Base-by-base conservation (phyloP, 2,797 vertebrate species). In the Microtus agrestis region DNA sequence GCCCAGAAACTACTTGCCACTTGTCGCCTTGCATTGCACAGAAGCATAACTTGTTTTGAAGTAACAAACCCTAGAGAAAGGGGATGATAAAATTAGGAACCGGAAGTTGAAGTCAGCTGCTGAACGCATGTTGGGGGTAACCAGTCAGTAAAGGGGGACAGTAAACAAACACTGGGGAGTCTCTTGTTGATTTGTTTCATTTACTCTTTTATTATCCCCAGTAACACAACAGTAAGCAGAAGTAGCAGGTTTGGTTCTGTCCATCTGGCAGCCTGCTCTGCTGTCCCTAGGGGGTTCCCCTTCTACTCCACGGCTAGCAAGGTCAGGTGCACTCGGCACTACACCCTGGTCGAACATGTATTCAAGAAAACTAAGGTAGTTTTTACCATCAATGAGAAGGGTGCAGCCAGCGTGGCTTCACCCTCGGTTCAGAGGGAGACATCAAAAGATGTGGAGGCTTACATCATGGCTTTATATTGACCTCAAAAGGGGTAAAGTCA, bases 271-370 rank as follows among this genome's bases (percentile, higher is more conserved):
- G 76, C 73, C 76, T 56, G 34, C 29, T 85, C 84, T 59, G n/a
- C 59, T 61, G 89, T 15, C 69, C 78, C 92, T 89, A 63, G 34
- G 92, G 94, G 81, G 73, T 48, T 82, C 78, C 78, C 25, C 51
- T 93, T 95, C 82, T 89, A 56, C 95, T 91, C 85, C 91, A 91
- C 88, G 73, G 59, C 54, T 31, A 63, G 85, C 65, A 61, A 74
- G 91, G 82, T 29, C 82, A 76, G 76, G 46, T 6, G 89, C 56
- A 78, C 91, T 95, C 43, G 63, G 67, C 9, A 0, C 23, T 67
- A n/a, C 34, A 79, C 56, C 65, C 77, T 27, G 29, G 87, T 31
- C 89, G 65, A 86, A 63, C 63, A 94, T 71, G 43, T 67, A 37
- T 40, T 89, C 77, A 95, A 89, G 78, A 48, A 91, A 86, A 51